Evolutionary conservation across 2,113 vertebrate species (phyloP).

Genomic region (Bos javanicus): DNA sequence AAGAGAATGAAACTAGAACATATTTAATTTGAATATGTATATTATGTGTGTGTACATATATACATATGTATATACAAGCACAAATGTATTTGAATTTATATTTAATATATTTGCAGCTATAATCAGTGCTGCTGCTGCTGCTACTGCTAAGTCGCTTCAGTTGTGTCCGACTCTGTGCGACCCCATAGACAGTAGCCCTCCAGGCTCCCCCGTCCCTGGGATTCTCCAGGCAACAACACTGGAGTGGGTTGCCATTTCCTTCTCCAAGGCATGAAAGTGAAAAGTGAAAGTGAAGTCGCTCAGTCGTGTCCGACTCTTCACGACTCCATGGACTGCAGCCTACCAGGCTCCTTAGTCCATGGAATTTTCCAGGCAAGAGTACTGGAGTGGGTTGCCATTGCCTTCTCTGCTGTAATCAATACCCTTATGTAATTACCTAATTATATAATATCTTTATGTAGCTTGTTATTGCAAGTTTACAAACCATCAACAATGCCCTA

Average conservation of each 20-base stretch:
- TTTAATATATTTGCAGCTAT: not conserved
- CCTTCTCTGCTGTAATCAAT: not conserved
- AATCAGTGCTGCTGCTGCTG: not conserved
- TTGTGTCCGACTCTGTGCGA: rapidly evolving
- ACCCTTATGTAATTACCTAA: not conserved
- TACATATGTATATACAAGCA: not conserved
- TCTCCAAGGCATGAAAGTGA: no score
- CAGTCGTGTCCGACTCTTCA: no score
- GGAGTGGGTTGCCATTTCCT: no score
- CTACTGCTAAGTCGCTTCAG: no score
- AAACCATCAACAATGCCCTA: not conserved
- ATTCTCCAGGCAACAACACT: no score
- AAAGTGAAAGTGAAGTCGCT: no score
- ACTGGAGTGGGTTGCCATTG: no score
- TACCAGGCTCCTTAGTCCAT: no score
- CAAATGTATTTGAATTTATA: not conserved
- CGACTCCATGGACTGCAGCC: no score
- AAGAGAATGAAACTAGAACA: not conserved
- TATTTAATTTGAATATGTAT: not conserved
- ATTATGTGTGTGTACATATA: not conserved
- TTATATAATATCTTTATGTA: not conserved
- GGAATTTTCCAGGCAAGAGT: no score
- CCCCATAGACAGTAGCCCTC: no score
- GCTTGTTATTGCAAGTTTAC: not conserved
- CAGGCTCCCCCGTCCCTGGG: no score